Evolutionary conservation across 2,888 invertebrate species (phyloP).

Genomic region (Pterobdella sp.): DNA sequence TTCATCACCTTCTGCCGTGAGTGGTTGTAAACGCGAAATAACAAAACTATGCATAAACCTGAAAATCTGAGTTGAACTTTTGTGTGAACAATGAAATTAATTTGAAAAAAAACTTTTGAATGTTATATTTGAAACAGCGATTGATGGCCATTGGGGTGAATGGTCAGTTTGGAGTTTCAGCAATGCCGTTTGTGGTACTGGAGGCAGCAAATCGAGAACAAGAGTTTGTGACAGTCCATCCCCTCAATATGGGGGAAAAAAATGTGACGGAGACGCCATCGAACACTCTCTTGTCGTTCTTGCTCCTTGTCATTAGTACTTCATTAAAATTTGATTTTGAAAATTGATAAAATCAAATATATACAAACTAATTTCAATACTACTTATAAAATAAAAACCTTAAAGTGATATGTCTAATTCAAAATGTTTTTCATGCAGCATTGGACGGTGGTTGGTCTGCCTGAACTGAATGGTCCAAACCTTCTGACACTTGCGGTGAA

Average conservation of each 20-base stretch:
- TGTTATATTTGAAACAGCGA: too few species aligned
- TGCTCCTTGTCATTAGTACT: conserved; percentile 40
- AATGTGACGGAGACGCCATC: conserved; percentile 43
- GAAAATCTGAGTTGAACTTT: too few species aligned
- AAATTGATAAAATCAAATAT: background rate
- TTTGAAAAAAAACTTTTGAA: background rate
- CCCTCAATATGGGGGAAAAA: conserved; percentile 44
- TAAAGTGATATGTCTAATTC: background rate
- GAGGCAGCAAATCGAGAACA: conserved; percentile 42
- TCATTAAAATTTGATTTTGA: background rate
- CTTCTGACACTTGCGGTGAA: conserved; percentile 33
- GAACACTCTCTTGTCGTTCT: conserved; percentile 42
- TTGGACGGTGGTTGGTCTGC: conserved; percentile 33
- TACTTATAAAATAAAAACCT: too few species aligned
- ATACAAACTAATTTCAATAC: background rate
- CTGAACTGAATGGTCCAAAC: conserved; percentile 32
- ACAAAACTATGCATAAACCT: too few species aligned
- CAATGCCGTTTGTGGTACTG: conserved; percentile 43
- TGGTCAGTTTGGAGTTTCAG: conserved; percentile 36
- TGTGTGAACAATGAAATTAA: too few species aligned
- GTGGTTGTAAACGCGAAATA: too few species aligned
- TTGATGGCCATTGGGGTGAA: conserved; percentile 37
- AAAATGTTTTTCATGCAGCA: conserved; percentile 16
- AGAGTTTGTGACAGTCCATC: conserved; percentile 47
- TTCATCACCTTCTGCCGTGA: conserved; percentile 30